Base-by-base conservation (phyloP, 2,888 invertebrate species). In the Sipunculus nudus region DNA sequence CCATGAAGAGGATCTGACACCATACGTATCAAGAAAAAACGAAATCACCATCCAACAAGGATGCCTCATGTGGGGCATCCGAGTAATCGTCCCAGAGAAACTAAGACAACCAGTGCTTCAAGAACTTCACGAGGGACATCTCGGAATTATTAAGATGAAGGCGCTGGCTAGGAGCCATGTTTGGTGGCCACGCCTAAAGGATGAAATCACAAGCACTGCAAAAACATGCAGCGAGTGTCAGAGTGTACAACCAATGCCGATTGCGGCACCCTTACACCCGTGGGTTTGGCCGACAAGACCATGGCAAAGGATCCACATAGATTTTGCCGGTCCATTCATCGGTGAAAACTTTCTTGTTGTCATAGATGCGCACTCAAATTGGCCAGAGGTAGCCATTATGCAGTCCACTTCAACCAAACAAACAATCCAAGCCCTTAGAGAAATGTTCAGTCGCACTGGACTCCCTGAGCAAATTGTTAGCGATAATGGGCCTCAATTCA, bases 401-500 rank as follows among this genome's bases (percentile, higher is more conserved):
- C 16, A 5, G 25, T 13, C 53, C 6, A 53, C 25, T 32, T n/a
- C 53, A 25, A 25, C 53, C 10, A 23, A 25, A 3, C 39, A 43
- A 43, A 26, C 28, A 4, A 23, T 53, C 41, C 40, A 53, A 6
- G 35, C 6, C 19, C 21, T 53, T 19, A 5, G 53, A 21, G 23
- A 6, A 6, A 25, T 39, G 6, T 53, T 53, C 28, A 25, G 40
- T 45, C 16, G 38, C 13, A 19, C 32, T 39, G 57, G 57, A 19
- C 25, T 57, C 35, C 48, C 40, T 3, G 23, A 57, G 21, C 26
- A 23, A 26, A 8, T 49, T 13, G 57, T 57, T 13, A 28, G 28
- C 10, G 57, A 57, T 28, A 57, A 57, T 49, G 57, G 57, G 23
- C 57, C 49, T 10, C 41, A 38, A 39, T 50, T 57, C 38, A 57